Percentiles rank a stretch among this genome's conserved stretches.
phyloP scores from a whole-genome alignment of 2,113 vertebrate genomes.

The Gasterosteus nipponicus region DNA sequence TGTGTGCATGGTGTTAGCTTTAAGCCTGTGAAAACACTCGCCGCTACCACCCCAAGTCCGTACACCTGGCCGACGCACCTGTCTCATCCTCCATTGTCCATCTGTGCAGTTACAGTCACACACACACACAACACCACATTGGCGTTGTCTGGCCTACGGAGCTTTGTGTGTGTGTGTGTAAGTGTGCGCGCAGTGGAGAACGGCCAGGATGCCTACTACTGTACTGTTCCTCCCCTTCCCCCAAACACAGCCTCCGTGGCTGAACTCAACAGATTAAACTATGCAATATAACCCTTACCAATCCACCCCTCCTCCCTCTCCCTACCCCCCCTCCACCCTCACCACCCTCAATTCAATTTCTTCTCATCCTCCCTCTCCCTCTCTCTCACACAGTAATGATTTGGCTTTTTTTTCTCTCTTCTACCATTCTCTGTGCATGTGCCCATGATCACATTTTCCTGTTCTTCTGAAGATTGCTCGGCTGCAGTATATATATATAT shows the following conservation, averaged over 20 bases:
- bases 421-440: slow-evolving; percentile 54
- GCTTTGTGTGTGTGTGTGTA: slow-evolving; percentile 11
- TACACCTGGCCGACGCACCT: slow-evolving; percentile 64
- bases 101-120: slow-evolving; percentile 47
- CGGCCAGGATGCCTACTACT: slow-evolving; percentile 66
- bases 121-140: slow-evolving; percentile 27
- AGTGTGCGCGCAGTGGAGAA: slow-evolving; percentile 31
- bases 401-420: slow-evolving; percentile 64
- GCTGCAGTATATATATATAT: slow-evolving; percentile 39
- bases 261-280: slow-evolving; percentile 82
- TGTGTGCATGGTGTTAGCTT: slow-evolving; percentile 3
- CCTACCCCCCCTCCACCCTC: slow-evolving; percentile 44
- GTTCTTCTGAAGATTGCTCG: slow-evolving; percentile 57
- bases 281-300: slow-evolving; percentile 81
- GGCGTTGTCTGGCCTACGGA: slow-evolving; percentile 23
- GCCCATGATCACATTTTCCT: slow-evolving; percentile 32
- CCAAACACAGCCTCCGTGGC: slow-evolving; percentile 59
- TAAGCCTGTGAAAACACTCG: slow-evolving; percentile 52
- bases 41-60: slow-evolving; percentile 31
- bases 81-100: slow-evolving; percentile 61
- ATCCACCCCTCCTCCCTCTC: slow-evolving; percentile 59
- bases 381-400: slow-evolving; percentile 64
- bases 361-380: slow-evolving; percentile 36
- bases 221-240: slow-evolving; percentile 66
- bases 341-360: slow-evolving; percentile 73